A percentile compares a stretch with the other conserved stretches of the same genome.
Evolutionary conservation across 2,888 invertebrate species (phyloP).

Genomic region (Dynastes grantii): DNA sequence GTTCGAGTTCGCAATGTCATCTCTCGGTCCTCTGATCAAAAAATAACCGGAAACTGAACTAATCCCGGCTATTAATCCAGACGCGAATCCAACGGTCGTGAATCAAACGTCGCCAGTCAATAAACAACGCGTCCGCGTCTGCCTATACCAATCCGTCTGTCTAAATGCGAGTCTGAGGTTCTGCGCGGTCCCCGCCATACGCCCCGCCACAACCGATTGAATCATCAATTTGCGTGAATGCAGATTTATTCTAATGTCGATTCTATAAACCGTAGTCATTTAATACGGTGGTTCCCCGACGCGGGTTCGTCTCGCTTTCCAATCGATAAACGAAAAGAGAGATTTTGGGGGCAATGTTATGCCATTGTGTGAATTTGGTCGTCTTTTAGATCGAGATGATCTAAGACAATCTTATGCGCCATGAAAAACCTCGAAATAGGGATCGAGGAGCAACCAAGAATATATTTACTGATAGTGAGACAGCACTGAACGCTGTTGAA

Average conservation of each 20-base stretch:
- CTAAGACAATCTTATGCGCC: too few species aligned
- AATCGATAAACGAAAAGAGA: not conserved
- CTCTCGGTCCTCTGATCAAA: slow-evolving; percentile 32
- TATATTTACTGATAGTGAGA: too few species aligned
- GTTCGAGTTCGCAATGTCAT: slow-evolving; percentile 8
- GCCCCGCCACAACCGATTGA: slow-evolving; percentile 40
- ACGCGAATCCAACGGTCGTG: slow-evolving; percentile 14
- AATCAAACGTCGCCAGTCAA: slow-evolving; percentile 43
- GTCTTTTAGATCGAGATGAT: too few species aligned
- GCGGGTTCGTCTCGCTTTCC: not conserved
- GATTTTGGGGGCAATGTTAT: not conserved
- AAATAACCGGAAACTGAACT: slow-evolving; percentile 26
- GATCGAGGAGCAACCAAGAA: too few species aligned
- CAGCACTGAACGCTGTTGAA: too few species aligned
- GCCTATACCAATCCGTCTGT: slow-evolving; percentile 24
- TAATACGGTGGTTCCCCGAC: slow-evolving; percentile 5
- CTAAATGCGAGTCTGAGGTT: slow-evolving; percentile 47
- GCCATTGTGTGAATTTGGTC: not conserved
- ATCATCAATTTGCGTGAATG: slow-evolving; percentile 46
- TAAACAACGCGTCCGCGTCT: slow-evolving; percentile 38
- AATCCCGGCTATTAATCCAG: slow-evolving; percentile 36
- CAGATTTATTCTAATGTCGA: slow-evolving; percentile 45
- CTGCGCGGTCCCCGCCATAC: slow-evolving; percentile 13
- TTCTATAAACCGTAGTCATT: slow-evolving; percentile 43
- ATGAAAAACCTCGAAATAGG: too few species aligned